These are phyloP conservation scores for Cynaeus angustus DNA, from an alignment of 2,888 invertebrate species.

Conservation along the genomic window DNA sequence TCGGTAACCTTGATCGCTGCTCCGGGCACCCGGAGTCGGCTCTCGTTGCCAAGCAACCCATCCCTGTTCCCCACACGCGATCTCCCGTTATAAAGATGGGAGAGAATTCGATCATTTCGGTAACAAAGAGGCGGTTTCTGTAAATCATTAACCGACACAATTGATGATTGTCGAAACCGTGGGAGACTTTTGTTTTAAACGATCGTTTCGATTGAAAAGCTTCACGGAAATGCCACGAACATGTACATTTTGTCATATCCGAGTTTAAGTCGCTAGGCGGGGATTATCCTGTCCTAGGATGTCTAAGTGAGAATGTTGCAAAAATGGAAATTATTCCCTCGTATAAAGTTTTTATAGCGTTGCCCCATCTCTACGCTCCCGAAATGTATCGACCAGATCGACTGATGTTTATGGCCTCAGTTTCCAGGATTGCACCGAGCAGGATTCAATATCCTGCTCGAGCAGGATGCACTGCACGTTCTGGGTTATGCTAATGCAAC, in stretches of 20 bases:
- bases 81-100: conserved; percentile 56
- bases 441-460: conserved; percentile 55
- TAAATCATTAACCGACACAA: conserved; percentile 48
- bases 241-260: not conserved
- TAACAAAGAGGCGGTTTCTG: conserved; percentile 48
- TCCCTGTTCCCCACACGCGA: conserved; percentile 45
- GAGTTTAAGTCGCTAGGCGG: no score
- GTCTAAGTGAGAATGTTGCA: no score
- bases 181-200: conserved; percentile 29
- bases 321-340: conserved; percentile 26
- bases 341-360: conserved; percentile 33
- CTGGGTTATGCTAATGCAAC: conserved; percentile 8
- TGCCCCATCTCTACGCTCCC: conserved; percentile 46
- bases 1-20: conserved; percentile 67
- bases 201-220: conserved; percentile 26
- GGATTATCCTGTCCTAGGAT: no score
- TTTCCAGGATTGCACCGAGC: conserved; percentile 57
- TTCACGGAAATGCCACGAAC: not conserved
- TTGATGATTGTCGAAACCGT: conserved; percentile 37
- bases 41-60: conserved; percentile 59
- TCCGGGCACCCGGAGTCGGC: conserved; percentile 57
- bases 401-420: conserved; percentile 57
- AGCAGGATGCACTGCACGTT: conserved; percentile 43
- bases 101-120: conserved; percentile 52
- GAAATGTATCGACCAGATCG: conserved; percentile 59